Conservation (phyloP, 1,140 invertebrate genomes). For the Triops longicaudatus region DNA sequence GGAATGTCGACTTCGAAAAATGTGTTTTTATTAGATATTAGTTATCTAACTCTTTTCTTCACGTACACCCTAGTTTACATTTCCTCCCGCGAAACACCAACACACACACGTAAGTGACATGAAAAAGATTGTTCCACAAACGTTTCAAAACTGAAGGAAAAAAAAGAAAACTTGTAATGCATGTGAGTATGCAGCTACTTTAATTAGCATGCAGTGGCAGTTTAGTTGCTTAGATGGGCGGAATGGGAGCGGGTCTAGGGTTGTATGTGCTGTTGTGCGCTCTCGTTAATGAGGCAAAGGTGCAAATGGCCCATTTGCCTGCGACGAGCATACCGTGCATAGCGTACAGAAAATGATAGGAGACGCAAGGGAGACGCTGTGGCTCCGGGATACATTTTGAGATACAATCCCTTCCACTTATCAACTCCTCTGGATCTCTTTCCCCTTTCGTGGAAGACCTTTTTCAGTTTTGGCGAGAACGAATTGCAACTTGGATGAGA, state of each 20-base stretch:
- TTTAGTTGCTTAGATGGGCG: not conserved
- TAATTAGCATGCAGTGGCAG: conserved; percentile 12
- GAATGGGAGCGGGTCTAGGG: not conserved
- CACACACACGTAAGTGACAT: no score
- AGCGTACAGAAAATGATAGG: not conserved
- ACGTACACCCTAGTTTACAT: no score
- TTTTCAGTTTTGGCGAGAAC: not conserved
- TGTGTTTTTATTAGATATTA: no score
- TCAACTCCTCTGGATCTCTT: not conserved
- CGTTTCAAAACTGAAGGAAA: not conserved
- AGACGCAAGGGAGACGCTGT: not conserved
- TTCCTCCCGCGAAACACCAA: no score
- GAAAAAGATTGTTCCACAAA: not conserved
- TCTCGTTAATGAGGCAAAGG: conserved; percentile 10
- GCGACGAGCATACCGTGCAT: conserved; percentile 13
- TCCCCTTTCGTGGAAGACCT: not conserved
- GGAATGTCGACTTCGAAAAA: no score
- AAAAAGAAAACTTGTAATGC: not conserved
- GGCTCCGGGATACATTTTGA: not conserved
- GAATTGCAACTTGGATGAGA: conserved; percentile 2
- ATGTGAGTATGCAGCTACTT: conserved; percentile 1
- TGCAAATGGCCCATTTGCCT: conserved; percentile 14
- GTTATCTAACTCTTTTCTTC: no score
- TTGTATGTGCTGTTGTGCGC: conserved; percentile 5
- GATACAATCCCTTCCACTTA: not conserved